Evolutionary conservation across 2,888 invertebrate genomes (phyloP), one percentile per base, ranked within the genome.

Genomic region (Copidosoma aretas): DNA sequence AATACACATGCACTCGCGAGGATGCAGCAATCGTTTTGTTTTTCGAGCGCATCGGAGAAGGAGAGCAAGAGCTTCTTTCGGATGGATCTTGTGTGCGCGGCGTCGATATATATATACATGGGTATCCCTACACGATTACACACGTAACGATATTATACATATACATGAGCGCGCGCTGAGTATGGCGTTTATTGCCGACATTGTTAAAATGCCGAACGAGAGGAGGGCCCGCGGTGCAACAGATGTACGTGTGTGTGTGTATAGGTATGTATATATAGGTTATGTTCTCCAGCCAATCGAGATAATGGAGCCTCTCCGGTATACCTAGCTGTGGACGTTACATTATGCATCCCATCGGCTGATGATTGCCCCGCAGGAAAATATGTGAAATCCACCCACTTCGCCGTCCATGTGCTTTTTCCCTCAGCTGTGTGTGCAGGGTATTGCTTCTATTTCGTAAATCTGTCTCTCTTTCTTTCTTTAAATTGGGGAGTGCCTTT

Each of bases 161-260:
- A 32, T 32, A 32, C 32, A 32, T 32, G 22, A n/a, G 41, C 17
- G 54, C 25, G 25, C 21, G 67, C 62, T 17, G 19, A 24, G 43
- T 60, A 68, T 65, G 69, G 65, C 69, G 65, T 69, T 69, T 69
- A 69, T 65, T 69, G 65, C 65, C 65, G 56, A 66, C 66, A 66
- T 66, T 70, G 70, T 66, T 66, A 59, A 57, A 60, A 32, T 22
- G 43, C 52, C 64, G 56, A 19, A 12, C 46, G n/a, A n/a, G n/a
- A n/a, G 24, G 25, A 22, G n/a, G n/a, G n/a, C 8, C 32, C 17
- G 4, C 25, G 52, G 32, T 32, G 32, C 32, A 32, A 32, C 32
- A 32, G 32, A 32, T 5, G 32, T 32, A 32, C 4, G 32, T 32
- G 8, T 32, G 8, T 8, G 8, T 52, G 12, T 46, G 12, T 46